A percentile compares a stretch with the other conserved stretches of the same genome.
Conservation (phyloP, 2,113 vertebrate species). For the Channa argus region DNA sequence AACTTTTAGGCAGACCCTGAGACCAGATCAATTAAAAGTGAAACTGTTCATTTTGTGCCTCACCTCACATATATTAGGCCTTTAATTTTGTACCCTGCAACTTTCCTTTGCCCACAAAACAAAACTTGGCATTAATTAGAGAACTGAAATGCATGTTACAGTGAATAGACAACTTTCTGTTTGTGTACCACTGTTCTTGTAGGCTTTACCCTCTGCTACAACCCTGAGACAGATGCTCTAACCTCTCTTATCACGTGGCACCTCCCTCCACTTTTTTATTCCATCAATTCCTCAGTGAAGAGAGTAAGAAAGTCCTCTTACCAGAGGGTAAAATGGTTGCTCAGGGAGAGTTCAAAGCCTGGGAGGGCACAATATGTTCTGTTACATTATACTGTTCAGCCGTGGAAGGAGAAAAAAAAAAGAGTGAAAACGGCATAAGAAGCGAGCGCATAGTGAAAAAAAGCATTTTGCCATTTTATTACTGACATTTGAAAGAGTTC, state of each 20-base stretch:
- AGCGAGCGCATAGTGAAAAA: slow-evolving; percentile 71
- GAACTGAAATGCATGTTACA: no score
- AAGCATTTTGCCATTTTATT: slow-evolving; percentile 83
- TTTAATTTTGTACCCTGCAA: slow-evolving; percentile 36
- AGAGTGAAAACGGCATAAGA: slow-evolving; percentile 8
- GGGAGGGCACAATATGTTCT: slow-evolving; percentile 79
- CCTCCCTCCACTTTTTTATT: slow-evolving; percentile 55
- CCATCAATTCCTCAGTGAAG: slow-evolving; percentile 64
- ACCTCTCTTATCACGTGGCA: slow-evolving; percentile 8
- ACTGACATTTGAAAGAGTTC: slow-evolving; percentile 85
- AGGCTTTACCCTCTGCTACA: neutral
- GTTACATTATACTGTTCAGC: slow-evolving; percentile 76
- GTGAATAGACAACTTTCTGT: no score
- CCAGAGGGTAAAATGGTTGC: slow-evolving; percentile 34
- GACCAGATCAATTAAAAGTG: slow-evolving; percentile 63
- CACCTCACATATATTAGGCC: slow-evolving; percentile 49
- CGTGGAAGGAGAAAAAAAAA: slow-evolving; percentile 35
- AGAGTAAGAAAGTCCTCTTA: slow-evolving; percentile 18
- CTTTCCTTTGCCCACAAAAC: neutral
- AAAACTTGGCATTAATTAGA: no score
- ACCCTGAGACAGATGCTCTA: slow-evolving; percentile 15
- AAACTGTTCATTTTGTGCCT: slow-evolving; percentile 52
- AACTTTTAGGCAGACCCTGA: slow-evolving; percentile 59
- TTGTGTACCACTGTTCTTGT: neutral
- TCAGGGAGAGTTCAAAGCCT: slow-evolving; percentile 40